Conservation (phyloP, 2,888 invertebrate species). For the Seladonia tumulorum region DNA sequence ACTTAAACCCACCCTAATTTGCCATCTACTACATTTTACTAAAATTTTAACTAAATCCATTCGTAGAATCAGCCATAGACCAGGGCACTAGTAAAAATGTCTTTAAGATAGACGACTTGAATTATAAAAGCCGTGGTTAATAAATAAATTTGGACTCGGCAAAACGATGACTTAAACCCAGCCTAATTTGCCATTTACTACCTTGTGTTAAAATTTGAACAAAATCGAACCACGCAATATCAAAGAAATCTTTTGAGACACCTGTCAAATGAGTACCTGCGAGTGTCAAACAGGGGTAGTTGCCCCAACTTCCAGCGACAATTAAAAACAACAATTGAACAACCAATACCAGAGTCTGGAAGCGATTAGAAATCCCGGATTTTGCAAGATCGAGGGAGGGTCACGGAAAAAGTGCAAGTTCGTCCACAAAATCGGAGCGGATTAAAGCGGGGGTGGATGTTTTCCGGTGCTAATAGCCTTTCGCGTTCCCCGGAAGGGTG, state of each 20-base stretch:
- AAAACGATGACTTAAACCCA: not conserved
- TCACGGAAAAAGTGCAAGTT: not conserved
- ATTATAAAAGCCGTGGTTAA: too few relatives aligned
- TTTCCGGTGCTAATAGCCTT: conserved; percentile 2
- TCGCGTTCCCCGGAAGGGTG: not conserved
- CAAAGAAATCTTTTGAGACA: not conserved
- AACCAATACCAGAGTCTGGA: not conserved
- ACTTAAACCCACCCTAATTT: too few relatives aligned
- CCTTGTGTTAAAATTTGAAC: not conserved
- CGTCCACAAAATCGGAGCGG: not conserved
- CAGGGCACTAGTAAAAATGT: too few relatives aligned
- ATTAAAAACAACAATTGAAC: not conserved
- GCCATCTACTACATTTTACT: too few relatives aligned
- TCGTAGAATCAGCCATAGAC: too few relatives aligned
- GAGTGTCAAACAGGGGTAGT: not conserved
- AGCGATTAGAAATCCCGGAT: not conserved
- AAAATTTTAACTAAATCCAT: too few relatives aligned
- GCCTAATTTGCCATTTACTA: not conserved
- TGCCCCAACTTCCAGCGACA: not conserved
- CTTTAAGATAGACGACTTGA: too few relatives aligned
- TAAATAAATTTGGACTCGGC: too few relatives aligned
- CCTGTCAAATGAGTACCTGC: too few relatives aligned
- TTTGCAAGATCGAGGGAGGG: not conserved
- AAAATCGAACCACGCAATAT: not conserved
- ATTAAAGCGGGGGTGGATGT: not conserved